Conservation (phyloP, 2,888 invertebrate genomes). For the Sclerodermus sp. region DNA sequence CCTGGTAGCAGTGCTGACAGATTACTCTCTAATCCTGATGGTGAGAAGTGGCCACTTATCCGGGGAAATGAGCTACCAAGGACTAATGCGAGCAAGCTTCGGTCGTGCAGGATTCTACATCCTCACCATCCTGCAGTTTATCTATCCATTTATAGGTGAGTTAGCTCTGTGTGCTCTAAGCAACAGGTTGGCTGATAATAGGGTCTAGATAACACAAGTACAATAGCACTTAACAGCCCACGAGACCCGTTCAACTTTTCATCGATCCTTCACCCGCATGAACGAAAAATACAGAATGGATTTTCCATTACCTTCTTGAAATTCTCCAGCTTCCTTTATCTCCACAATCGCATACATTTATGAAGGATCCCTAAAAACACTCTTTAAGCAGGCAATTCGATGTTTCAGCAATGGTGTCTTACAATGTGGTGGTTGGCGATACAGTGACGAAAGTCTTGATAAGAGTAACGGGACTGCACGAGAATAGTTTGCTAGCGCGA, state of each 20-base stretch:
- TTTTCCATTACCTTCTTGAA: too few relatives aligned
- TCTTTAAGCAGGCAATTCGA: too few relatives aligned
- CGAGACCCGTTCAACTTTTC: too few relatives aligned
- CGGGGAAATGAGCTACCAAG: conserved; percentile 77
- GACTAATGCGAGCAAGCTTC: conserved; percentile 79
- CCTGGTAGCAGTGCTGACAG: conserved; percentile 75
- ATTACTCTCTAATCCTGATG: conserved; percentile 80
- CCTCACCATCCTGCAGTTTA: conserved; percentile 74
- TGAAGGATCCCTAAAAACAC: too few relatives aligned
- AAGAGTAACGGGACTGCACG: conserved; percentile 66
- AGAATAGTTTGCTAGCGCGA: conserved; percentile 63
- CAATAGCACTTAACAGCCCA: too few relatives aligned
- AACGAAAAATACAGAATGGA: too few relatives aligned
- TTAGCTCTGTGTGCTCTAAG: conserved; percentile 3
- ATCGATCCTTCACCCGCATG: too few relatives aligned
- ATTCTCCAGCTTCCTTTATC: too few relatives aligned
- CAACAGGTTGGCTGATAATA: too few relatives aligned
- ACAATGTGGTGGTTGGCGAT: conserved; percentile 85
- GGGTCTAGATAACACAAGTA: too few relatives aligned
- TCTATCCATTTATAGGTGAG: conserved; percentile 82
- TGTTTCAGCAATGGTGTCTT: conserved; percentile 78
- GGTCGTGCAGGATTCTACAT: conserved; percentile 77
- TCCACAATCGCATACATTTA: too few relatives aligned
- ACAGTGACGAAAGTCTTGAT: conserved; percentile 80
- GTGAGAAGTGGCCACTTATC: conserved; percentile 74